Evolutionary conservation across 2,113 vertebrate species (phyloP).

Genomic region (Arizona elegans): DNA sequence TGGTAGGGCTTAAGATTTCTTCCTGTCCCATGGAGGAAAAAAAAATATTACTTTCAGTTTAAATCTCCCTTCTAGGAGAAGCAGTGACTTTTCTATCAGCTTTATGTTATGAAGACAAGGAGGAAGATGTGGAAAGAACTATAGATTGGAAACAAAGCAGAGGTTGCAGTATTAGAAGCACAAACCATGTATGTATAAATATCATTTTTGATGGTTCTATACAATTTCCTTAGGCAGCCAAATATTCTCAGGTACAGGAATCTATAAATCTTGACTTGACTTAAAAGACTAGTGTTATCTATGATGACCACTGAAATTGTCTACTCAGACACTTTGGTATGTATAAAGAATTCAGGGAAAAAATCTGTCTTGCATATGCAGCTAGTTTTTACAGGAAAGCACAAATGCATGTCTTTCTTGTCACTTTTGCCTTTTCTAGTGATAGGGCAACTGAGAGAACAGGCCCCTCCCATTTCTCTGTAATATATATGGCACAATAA

Average conservation of each 20-base stretch:
- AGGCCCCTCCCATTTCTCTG: background rate
- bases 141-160: background rate
- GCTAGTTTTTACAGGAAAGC: background rate
- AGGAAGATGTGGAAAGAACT: background rate
- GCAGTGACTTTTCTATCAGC: background rate
- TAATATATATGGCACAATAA: background rate
- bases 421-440: background rate
- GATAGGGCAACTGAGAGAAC: background rate
- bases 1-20: background rate
- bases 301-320: background rate
- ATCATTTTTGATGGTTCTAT: background rate
- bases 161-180: background rate
- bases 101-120: background rate
- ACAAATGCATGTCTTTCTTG: background rate
- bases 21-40: background rate
- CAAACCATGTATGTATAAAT: background rate
- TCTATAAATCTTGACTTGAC: background rate
- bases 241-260: background rate
- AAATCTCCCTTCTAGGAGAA: background rate
- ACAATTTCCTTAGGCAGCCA: background rate
- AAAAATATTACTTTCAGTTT: background rate
- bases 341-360: too few relatives aligned
- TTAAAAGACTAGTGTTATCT: background rate
- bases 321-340: background rate
- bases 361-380: background rate